These are phyloP conservation scores for Drosophila parthenogenetica DNA, from an alignment of 2,888 invertebrate genomes.

Conservation along the genomic window DNA sequence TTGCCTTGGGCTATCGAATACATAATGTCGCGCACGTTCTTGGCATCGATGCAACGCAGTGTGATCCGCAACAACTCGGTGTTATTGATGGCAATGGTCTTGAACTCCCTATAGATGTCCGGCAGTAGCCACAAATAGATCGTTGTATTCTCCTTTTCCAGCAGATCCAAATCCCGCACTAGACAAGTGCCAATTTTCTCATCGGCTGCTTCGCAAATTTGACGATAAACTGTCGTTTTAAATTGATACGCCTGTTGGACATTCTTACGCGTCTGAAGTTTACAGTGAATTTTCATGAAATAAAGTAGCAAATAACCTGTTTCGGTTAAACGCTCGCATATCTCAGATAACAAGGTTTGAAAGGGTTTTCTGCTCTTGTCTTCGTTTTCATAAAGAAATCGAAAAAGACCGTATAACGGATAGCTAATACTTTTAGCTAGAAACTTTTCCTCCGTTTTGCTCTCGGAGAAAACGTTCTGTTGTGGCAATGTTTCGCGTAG, in stretches of 20 bases:
- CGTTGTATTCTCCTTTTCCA: slow-evolving; percentile 95
- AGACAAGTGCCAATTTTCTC: slow-evolving; percentile 86
- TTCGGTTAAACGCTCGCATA: slow-evolving; percentile 89
- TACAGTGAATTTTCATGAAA: slow-evolving; percentile 92
- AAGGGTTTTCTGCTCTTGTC: slow-evolving; percentile 92
- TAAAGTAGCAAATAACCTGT: slow-evolving; percentile 95
- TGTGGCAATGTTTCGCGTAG: slow-evolving; percentile 84
- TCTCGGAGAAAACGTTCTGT: slow-evolving; percentile 86
- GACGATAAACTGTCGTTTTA: slow-evolving; percentile 94
- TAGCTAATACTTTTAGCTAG: slow-evolving; percentile 92
- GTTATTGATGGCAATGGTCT: slow-evolving; percentile 94
- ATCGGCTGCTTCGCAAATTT: slow-evolving; percentile 92
- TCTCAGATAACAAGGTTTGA: slow-evolving; percentile 92
- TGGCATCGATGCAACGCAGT: slow-evolving; percentile 95
- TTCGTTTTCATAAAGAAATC: slow-evolving; percentile 91
- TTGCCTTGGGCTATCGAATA: slow-evolving; percentile 96
- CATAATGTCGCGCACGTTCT: slow-evolving; percentile 95
- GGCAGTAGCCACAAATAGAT: slow-evolving; percentile 97
- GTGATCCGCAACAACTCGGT: slow-evolving; percentile 94
- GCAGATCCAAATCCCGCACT: slow-evolving; percentile 92
- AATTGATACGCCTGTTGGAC: slow-evolving; percentile 88
- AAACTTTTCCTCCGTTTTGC: slow-evolving; percentile 87
- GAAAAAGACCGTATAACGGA: slow-evolving; percentile 94
- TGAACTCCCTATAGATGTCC: slow-evolving; percentile 96
- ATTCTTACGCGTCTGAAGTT: slow-evolving; percentile 86